Evolutionary conservation across 2,113 vertebrate species (phyloP).

Genomic region (Thryonomys swinderianus): DNA sequence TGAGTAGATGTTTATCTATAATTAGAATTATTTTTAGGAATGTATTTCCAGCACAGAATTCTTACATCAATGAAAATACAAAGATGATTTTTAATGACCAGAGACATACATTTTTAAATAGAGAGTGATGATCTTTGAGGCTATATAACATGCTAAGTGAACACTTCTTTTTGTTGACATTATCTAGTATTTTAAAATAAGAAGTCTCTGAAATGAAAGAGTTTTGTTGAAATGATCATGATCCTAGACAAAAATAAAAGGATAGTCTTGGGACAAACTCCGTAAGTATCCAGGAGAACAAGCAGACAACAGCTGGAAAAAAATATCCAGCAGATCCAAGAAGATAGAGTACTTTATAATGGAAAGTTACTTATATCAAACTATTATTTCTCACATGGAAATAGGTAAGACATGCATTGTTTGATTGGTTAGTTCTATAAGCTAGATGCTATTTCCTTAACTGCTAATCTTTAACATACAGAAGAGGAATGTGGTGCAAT

Average conservation of each 20-base stretch:
- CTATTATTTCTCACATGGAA: background rate
- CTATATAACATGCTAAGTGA: background rate
- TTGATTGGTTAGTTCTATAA: background rate
- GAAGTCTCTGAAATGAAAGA: background rate
- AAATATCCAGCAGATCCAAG: background rate
- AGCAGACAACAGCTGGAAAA: background rate
- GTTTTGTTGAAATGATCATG: background rate
- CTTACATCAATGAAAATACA: background rate
- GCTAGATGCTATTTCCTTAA: background rate
- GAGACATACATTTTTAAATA: background rate
- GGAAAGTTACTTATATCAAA: background rate
- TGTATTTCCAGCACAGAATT: background rate
- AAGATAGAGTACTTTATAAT: background rate
- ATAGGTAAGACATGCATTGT: background rate
- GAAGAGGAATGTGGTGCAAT: background rate
- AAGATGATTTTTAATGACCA: background rate
- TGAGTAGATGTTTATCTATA: constrained; percentile 31
- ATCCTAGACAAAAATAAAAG: background rate
- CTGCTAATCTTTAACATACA: background rate
- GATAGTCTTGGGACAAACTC: background rate
- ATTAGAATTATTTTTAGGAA: constrained; percentile 54
- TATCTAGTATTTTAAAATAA: constrained; percentile 17
- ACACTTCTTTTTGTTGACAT: background rate
- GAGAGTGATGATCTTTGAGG: background rate
- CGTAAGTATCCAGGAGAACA: background rate